phyloP scores from a whole-genome alignment of 2,888 invertebrate species.

The Drosophila atripex region DNA sequence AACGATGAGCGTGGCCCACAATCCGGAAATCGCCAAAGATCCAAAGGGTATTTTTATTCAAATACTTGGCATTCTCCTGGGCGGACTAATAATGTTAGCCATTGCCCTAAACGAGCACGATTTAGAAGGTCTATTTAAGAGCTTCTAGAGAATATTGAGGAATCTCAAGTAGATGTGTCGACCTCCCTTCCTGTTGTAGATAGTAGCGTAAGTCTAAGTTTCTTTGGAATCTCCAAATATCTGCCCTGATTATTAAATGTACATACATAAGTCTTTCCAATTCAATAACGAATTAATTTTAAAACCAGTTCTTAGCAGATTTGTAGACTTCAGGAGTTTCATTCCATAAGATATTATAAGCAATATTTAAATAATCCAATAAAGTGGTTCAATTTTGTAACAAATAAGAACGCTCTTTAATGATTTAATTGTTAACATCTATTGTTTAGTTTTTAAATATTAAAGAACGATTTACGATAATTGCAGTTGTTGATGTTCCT shows the following conservation, averaged over 20 bases:
- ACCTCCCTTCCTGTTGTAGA: slow-evolving; percentile 10
- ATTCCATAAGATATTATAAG: slow-evolving; percentile 7
- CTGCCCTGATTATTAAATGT: slow-evolving; percentile 5
- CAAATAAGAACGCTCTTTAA: slow-evolving; percentile 49
- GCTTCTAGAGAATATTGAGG: slow-evolving; percentile 16
- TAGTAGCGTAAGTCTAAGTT: slow-evolving; percentile 15
- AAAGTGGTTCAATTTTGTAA: slow-evolving; percentile 20
- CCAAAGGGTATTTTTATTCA: slow-evolving; percentile 87
- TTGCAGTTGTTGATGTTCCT: slow-evolving; percentile 71
- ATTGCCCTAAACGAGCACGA: slow-evolving; percentile 89
- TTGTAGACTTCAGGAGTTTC: slow-evolving; percentile 3
- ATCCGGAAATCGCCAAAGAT: slow-evolving; percentile 85
- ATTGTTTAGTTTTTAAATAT: slow-evolving; percentile 51
- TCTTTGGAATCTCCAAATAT: slow-evolving; percentile 20
- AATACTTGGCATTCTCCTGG: slow-evolving; percentile 87
- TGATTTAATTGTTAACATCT: slow-evolving; percentile 38
- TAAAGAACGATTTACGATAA: slow-evolving; percentile 70
- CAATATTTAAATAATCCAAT: not conserved
- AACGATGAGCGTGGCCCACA: slow-evolving; percentile 86
- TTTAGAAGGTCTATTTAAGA: slow-evolving; percentile 63
- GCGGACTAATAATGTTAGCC: slow-evolving; percentile 89
- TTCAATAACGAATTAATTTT: too few species aligned
- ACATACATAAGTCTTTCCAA: too few species aligned
- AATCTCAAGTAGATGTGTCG: slow-evolving; percentile 6
- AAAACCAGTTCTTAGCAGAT: not conserved